phyloP scores from a whole-genome alignment of 2,113 vertebrate genomes.

The Anhinga anhinga region DNA sequence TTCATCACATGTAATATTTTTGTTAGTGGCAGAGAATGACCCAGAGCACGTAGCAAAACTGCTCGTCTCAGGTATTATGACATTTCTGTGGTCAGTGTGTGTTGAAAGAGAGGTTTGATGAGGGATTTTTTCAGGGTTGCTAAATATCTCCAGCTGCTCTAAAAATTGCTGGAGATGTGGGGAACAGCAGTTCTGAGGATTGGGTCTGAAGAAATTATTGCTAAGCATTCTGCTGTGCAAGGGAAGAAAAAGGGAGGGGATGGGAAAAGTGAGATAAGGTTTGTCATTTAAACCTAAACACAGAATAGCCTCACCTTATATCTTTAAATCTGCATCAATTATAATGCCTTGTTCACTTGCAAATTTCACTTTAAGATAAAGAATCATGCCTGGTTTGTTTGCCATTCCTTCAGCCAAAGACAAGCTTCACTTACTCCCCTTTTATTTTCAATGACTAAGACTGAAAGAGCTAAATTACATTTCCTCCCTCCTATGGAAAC shows the following conservation, averaged over 20 bases:
- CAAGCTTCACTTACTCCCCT: conserved; percentile 43
- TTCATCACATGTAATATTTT: neutral
- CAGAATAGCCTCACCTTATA: conserved; percentile 47
- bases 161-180: neutral
- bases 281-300: conserved; percentile 28
- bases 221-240: neutral
- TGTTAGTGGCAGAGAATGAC: neutral
- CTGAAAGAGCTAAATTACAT: conserved; percentile 59
- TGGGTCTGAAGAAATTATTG: neutral
- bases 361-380: conserved; percentile 61
- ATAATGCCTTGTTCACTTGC: conserved; percentile 51
- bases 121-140: neutral
- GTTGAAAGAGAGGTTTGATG: neutral
- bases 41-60: accelerated
- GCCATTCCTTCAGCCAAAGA: conserved; percentile 39
- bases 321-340: conserved; percentile 58
- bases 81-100: neutral
- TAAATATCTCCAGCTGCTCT: neutral
- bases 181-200: neutral
- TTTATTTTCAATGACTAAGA: conserved; percentile 53
- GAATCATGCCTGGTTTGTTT: conserved; percentile 40
- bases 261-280: conserved; percentile 57
- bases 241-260: conserved; percentile 50
- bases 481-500: conserved; percentile 37
- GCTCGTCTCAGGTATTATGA: neutral